These are phyloP conservation scores for Micromussa lordhowensis DNA, from an alignment of 92 coral and sea anemone species.

Conservation along the genomic window DNA sequence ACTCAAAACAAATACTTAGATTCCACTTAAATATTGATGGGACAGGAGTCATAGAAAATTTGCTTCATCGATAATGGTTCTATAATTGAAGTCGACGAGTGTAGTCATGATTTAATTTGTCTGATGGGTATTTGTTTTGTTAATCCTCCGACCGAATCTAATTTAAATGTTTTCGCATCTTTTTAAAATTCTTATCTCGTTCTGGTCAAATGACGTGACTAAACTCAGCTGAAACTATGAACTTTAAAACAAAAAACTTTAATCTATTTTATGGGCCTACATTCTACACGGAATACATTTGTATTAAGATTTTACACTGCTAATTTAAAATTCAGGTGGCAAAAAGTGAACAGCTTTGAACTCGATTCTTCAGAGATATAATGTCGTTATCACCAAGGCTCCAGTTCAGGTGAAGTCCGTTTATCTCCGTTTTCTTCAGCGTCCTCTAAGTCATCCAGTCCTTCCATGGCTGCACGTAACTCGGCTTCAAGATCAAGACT, in stretches of 20 bases:
- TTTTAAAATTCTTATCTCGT: slow-evolving; percentile 7
- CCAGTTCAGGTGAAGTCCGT: slow-evolving; percentile 34
- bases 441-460: slow-evolving; percentile 68
- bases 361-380: not conserved
- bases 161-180: slow-evolving; percentile 11
- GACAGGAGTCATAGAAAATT: not conserved
- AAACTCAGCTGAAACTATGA: not conserved
- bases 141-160: slow-evolving; percentile 14
- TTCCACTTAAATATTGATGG: not conserved
- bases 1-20: not conserved
- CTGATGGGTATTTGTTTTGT: slow-evolving; percentile 19
- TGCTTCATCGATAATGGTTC: not conserved
- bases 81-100: not conserved
- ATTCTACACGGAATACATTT: not conserved
- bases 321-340: not conserved
- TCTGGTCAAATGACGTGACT: not conserved
- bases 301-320: not conserved
- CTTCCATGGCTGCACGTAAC: slow-evolving; percentile 84
- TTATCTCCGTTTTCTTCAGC: not conserved
- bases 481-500: slow-evolving; percentile 78
- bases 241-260: not conserved
- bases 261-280: not conserved
- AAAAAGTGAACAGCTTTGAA: not conserved
- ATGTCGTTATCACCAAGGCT: slow-evolving; percentile 10
- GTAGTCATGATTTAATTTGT: slow-evolving; percentile 7